Evolutionary conservation across 2,113 vertebrate genomes (phyloP), one percentile per base, ranked within the genome.

Genomic region (Marcusenius ussheri): DNA sequence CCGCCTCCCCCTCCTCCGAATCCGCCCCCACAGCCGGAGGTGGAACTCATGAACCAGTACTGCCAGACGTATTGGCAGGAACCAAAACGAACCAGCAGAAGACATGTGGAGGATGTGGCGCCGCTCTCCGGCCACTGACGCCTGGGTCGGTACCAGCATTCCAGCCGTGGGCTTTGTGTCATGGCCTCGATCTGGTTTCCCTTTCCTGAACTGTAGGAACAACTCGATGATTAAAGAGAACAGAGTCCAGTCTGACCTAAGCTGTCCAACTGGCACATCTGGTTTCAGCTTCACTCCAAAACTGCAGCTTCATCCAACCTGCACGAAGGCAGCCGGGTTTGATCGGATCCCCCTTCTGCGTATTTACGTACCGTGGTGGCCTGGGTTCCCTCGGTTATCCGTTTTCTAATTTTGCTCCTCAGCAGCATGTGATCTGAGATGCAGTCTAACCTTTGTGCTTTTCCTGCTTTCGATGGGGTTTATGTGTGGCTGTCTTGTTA

Each of bases 11-110:
- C 94, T 2, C 70, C 93, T 0, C 31, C 15, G 1, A 45, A 21
- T 1, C 89, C 62, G 0, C 94, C 94, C 0, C 93, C 95, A 87
- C 93, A 95, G 0, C 93, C 95, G 0, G 95, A 96, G 93, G 93
- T 95, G 6, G 94, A 94, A 84, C 93, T 96, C 91, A 95, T 96
- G 35, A 94, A 95, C 93, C 96, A 96, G 92, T 96, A 96, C 93
- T 96, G 96, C 89, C 95, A 96, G 92, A 95, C 95, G 84, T 96
- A 95, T 91, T 95, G 95, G 96, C 95, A 93, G 84, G 93, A 93
- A 87, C 94, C 93, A 19, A 95, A 95, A 51, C 94, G 95, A 87
- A 94, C 94, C 89, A 95, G 89, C 92, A 93, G 96, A 90, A 93
- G 96, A 88, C 95, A 96, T 94, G 95, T 94, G 51, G 96, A 96